Base-by-base conservation (phyloP, 1,140 invertebrate species). In the Battus philenor region DNA sequence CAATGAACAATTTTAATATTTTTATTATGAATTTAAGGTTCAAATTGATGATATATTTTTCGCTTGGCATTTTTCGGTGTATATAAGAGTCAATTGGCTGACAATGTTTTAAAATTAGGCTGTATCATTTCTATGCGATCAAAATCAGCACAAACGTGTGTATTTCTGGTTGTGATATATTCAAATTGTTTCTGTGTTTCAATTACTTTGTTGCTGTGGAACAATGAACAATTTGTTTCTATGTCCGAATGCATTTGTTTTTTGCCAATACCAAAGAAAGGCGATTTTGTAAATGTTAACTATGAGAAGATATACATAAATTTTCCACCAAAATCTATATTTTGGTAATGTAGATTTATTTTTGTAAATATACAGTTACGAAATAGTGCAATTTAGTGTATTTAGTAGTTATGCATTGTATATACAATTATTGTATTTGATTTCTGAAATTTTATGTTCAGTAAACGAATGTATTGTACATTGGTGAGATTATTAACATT, bases 161-260 rank as follows among this genome's bases (percentile, higher is more conserved):
- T 54, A n/a, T 20, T 54, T 45, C 17, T 10, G 64, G 64, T 67
- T 67, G 64, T 67, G 64, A 67, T 57, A 39, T 54, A 49, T 52
- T 33, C 50, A 64, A 60, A 29, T 24, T 26, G 7, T 13, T 20
- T 7, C 8, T 11, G 10, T 24, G 26, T 39, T 39, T 26, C 16
- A 5, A 1, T 12, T 15, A 26, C 8, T 10, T 9, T n/a, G 12
- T 29, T 6, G 6, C 18, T 20, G 18, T 6, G 6, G 18, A 3
- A 3, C 18, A 20, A 3, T 20, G 18, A 20, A 20, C 18, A 20
- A 20, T 20, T 20, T 20, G 6, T 20, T 3, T 20, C 2, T 20
- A 20, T 20, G 18, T 20, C n/a, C n/a, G n/a, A n/a, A n/a, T n/a
- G n/a, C n/a, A n/a, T n/a, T n/a, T n/a, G n/a, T n/a, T n/a, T n/a